Evolutionary conservation across 2,797 vertebrate genomes (phyloP), one percentile per base, ranked within the genome.

Genomic region (Malacoctenus gilli): DNA sequence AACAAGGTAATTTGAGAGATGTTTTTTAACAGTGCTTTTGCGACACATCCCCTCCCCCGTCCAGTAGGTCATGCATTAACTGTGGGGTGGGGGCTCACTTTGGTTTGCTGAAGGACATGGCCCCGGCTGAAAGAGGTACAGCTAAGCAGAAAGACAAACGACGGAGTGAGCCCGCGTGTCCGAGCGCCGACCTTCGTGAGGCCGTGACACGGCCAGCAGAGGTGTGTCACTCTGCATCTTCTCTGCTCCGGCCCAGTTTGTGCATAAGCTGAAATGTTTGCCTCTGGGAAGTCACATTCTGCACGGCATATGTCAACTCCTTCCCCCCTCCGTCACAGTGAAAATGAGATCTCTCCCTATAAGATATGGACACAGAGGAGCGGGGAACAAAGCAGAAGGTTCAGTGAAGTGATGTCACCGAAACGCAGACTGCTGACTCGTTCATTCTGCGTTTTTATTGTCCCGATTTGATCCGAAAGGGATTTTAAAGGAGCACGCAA

Each of bases 111-210:
- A 59, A 61, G 47, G 65, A 59, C 5, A 2, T 25, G 8, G 35
- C n/a, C 25, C 53, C 55, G 32, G 41, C 4, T 60, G 19, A 16
- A 4, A 47, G 11, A 5, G 40, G 42, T 12, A 10, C 4, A 60
- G 41, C 32, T 70, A 54, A 41, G 63, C 37, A 37, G 53, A 25
- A 61, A 25, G 56, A 20, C 9, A 9, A 7, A 69, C 5, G 25
- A 5, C 25, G 9, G 9, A 28, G 5, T 28, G 25, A 9, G 50
- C 12, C 2, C 22, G 13, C 8, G n/a, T 46, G 28, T 51, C 35
- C 7, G 36, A 61, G 30, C 40, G 16, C 2, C 31, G 53, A 75
- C 63, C 66, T 59, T 63, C 48, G 68, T 16, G 32, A 57, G 28
- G n/a, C 15, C n/a, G 20, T 14, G 8, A 31, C 20, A 39, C 6